Percentiles rank a stretch among this genome's conserved stretches.
Evolutionary conservation across 2,888 invertebrate species (phyloP).

Genomic region (Sturmia bella): DNA sequence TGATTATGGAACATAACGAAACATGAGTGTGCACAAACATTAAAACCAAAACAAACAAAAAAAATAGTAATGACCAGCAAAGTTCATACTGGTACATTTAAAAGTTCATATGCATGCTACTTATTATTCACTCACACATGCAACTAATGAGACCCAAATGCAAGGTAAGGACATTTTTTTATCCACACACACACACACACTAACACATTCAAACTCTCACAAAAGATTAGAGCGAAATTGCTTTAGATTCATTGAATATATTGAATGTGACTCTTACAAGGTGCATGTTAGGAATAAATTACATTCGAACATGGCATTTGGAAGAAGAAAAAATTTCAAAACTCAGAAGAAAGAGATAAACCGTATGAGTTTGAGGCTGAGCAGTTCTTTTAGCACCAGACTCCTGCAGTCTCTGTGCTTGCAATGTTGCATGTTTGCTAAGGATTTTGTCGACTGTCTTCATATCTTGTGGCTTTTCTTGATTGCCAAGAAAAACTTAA

Average conservation of each 20-base stretch:
- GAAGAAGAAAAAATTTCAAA: not conserved
- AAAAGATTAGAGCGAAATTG: constrained; percentile 14
- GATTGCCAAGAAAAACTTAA: constrained; percentile 56
- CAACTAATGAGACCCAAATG: constrained; percentile 63
- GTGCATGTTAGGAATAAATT: constrained; percentile 24
- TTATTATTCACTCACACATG: constrained; percentile 30
- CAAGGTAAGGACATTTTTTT: constrained; percentile 62
- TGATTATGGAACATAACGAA: constrained; percentile 51
- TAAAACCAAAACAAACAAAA: not conserved
- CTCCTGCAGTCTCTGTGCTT: not conserved
- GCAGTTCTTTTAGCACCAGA: not conserved
- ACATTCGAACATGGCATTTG: not conserved
- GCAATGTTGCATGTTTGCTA: not conserved
- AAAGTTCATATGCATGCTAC: constrained; percentile 30
- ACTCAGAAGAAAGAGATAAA: too few species aligned
- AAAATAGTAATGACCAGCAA: too few species aligned
- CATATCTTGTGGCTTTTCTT: constrained; percentile 31
- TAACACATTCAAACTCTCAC: constrained; percentile 16
- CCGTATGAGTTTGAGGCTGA: not conserved
- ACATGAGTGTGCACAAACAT: constrained; percentile 6
- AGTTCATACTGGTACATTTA: not conserved
- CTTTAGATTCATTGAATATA: constrained; percentile 46
- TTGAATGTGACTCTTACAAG: constrained; percentile 38
- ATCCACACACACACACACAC: constrained; percentile 14
- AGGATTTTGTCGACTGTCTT: not conserved